Base-by-base conservation (phyloP, 2,113 vertebrate genomes). In the Brachyhypopomus occidentalis region DNA sequence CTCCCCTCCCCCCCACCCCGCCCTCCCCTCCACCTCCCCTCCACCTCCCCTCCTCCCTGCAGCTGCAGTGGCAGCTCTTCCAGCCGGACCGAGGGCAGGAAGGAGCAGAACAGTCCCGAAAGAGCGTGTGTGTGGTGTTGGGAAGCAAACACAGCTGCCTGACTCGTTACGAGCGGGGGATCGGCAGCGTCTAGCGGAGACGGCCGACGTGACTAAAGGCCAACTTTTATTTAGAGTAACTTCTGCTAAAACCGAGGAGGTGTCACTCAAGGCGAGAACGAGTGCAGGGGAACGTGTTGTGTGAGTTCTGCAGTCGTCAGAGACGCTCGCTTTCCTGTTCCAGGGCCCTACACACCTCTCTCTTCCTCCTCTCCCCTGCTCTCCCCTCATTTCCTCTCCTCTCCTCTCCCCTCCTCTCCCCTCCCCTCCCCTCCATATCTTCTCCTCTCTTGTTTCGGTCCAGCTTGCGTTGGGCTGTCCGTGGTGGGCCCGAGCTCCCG, bases 111-210 rank as follows among this genome's bases (percentile, higher is more conserved):
- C 84, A 83, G 45, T 70, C 81, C 75, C 80, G 38, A 79, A 58
- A 16, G 62, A 75, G 55, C 82, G 59, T 75, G 58, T 79, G 78
- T 79, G 80, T 79, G 75, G 77, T 80, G 80, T 75, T 76, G 80
- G 63, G 79, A 76, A 75, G 81, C 81, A 85, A 85, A 85, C 84
- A 85, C 84, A 85, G 84, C 84, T 85, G 84, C 75, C 72, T 77
- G 75, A 75, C 77, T 85, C 77, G n/a, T 83, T 85, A 85, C 11
- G 48, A 71, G 64, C 73, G 79, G 64, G 20, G 38, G 84, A 77
- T 66, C 73, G 48, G 76, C 59, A 83, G 72, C 72, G 70, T 38
- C 80, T 36, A 34, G 73, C 48, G 30, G 60, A 66, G 36, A 69
- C 45, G 30, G 63, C 11, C 72, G 70, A 63, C 22, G 41, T 58